A percentile compares a stretch with the other conserved stretches of the same genome.
These are phyloP conservation scores for Hypomecis atomaria DNA, from an alignment of 2,888 invertebrate genomes.

Conservation along the genomic window DNA sequence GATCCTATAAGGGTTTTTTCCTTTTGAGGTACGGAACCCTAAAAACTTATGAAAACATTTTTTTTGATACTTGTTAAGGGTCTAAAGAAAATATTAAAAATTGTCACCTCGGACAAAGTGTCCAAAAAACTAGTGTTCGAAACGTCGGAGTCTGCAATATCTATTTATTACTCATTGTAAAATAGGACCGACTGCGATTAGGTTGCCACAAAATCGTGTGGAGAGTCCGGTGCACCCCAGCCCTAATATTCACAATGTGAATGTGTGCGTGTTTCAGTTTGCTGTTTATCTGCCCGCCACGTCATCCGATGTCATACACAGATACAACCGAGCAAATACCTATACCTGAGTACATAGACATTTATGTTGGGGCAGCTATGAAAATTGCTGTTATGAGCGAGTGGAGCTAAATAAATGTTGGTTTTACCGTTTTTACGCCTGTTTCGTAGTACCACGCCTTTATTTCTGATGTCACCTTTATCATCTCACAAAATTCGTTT, in stretches of 20 bases:
- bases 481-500: too few relatives aligned
- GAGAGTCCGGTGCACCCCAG: conserved; percentile 39
- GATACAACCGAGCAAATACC: conserved; percentile 38
- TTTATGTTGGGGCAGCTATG: conserved; percentile 7
- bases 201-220: background rate
- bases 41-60: too few relatives aligned
- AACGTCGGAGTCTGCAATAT: too few relatives aligned
- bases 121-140: too few relatives aligned
- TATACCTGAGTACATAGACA: conserved; percentile 19
- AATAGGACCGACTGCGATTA: too few relatives aligned
- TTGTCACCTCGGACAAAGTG: too few relatives aligned
- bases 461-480: too few relatives aligned
- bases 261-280: conserved; percentile 59
- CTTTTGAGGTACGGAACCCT: too few relatives aligned
- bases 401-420: conserved; percentile 8
- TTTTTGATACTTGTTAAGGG: too few relatives aligned
- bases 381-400: conserved; percentile 8
- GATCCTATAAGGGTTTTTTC: too few relatives aligned
- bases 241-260: conserved; percentile 41
- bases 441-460: background rate
- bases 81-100: too few relatives aligned
- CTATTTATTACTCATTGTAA: too few relatives aligned
- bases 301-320: conserved; percentile 65
- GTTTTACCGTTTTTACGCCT: background rate
- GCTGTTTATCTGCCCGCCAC: conserved; percentile 70